Base-by-base conservation (phyloP, 2,113 vertebrate genomes). In the Otocyon megalotis region DNA sequence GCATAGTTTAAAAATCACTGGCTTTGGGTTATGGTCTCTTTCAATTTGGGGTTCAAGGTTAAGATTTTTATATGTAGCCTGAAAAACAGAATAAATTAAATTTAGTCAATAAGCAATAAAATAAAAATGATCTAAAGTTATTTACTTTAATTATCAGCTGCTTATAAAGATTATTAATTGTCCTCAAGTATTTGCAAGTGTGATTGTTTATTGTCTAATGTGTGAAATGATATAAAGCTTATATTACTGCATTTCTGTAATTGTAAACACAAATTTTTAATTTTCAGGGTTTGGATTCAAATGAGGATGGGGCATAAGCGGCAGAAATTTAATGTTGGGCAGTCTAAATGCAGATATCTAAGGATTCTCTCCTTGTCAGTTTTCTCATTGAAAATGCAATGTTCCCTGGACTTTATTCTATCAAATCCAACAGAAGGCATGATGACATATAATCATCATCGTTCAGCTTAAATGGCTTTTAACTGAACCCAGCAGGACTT, bases 381-480 rank as follows among this genome's bases (percentile, higher is more conserved):
- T 88, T 79, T 24, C 53, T 58, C 53, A n/a, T 85, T 88, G 67
- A 72, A 93, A 93, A 94, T 76, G 14, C 26, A 84, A 1, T 79
- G 1, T 65, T 94, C 74, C 6, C 12, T 26, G 32, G 26, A 8
- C 43, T 74, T 67, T 60, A n/a, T 48, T 50, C 16, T n/a, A 16
- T 72, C 71, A 60, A 67, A 81, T 97, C 50, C 32, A 9, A 22
- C 60, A 48, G 14, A 97, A 97, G 0, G 0, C 37, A 30, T 95
- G 15, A 86, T 65, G 30, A 53, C 17, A 82, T 28, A 22, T 35
- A 97, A 92, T 90, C 53, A 97, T 53, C 88, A 97, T 84, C 19
- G 50, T 20, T 92, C 37, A 93, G 1, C 24, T 94, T 94, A 96
- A 97, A 88, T 26, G 74, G 2, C 26, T 96, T 96, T 97, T 95